A percentile compares a stretch with the other conserved stretches of the same genome.
Conservation (phyloP, 1,140 invertebrate species). For the Papilio machaon region DNA sequence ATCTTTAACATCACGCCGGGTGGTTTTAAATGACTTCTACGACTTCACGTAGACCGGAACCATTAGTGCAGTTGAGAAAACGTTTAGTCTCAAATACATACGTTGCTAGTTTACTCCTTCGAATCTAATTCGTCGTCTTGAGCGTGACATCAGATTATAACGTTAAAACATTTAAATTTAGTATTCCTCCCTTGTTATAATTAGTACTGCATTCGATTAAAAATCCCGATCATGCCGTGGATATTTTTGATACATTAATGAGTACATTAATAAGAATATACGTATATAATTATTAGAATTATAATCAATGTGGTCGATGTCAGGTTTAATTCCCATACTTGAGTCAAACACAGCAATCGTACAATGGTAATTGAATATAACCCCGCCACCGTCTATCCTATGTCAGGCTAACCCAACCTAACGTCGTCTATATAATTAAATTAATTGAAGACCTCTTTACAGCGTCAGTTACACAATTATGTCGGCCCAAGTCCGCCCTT, state of each 20-base stretch:
- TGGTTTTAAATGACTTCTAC: background rate
- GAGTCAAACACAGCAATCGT: background rate
- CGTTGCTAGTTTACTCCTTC: background rate
- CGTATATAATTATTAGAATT: too few relatives aligned
- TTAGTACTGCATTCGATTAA: too few relatives aligned
- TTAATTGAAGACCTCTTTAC: slow-evolving; percentile 18
- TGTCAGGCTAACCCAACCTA: background rate
- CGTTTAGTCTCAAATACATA: background rate
- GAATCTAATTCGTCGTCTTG: background rate
- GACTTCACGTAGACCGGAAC: background rate
- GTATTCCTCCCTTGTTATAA: too few relatives aligned
- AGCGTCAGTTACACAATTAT: slow-evolving; percentile 22
- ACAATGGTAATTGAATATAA: slow-evolving; percentile 9
- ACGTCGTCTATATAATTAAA: slow-evolving; percentile 17
- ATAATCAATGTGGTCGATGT: background rate
- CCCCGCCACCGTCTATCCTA: background rate
- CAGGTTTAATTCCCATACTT: background rate
- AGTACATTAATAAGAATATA: too few relatives aligned
- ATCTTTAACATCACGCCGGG: background rate
- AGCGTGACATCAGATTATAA: background rate
- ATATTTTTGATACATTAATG: too few relatives aligned
- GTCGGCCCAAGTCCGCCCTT: background rate
- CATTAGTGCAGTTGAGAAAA: background rate
- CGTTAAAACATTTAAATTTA: too few relatives aligned
- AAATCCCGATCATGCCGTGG: too few relatives aligned